A percentile compares a stretch with the other conserved stretches of the same genome.
Conservation (phyloP, 2,113 vertebrate species). For the Rhea americana region DNA sequence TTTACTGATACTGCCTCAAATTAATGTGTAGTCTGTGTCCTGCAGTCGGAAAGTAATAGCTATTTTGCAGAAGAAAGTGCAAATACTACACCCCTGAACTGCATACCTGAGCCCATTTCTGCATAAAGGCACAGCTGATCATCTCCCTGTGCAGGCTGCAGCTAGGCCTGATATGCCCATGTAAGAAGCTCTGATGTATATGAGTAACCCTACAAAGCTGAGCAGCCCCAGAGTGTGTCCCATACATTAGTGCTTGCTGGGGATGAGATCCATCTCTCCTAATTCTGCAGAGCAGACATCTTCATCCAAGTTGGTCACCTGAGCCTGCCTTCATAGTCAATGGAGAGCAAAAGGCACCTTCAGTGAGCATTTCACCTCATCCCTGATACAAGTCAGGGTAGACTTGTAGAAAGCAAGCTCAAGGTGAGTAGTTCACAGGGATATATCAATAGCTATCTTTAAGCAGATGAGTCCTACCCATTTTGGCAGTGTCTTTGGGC, state of each 20-base stretch:
- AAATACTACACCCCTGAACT: not conserved
- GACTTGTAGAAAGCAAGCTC: not conserved
- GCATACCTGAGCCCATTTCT: not conserved
- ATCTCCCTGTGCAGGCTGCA: not conserved
- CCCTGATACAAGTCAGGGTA: too few species aligned
- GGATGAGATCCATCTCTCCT: not conserved
- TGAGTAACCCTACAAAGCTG: not conserved
- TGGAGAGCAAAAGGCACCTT: not conserved
- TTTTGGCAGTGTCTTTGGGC: not conserved
- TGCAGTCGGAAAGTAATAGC: not conserved
- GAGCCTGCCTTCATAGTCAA: not conserved
- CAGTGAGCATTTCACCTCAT: not conserved
- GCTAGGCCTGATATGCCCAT: accelerated
- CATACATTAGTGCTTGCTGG: accelerated
- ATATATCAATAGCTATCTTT: not conserved
- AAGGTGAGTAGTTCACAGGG: not conserved
- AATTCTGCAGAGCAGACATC: not conserved
- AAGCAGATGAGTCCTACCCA: not conserved
- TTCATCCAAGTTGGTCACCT: not conserved
- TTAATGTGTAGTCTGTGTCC: not conserved
- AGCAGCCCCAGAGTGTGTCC: accelerated
- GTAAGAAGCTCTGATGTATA: accelerated
- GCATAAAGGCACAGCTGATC: not conserved
- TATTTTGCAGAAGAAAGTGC: not conserved
- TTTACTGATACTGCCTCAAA: not conserved